These are phyloP conservation scores for Periophthalmus magnuspinnatus DNA, from an alignment of 2,797 vertebrate species.

Conservation along the genomic window DNA sequence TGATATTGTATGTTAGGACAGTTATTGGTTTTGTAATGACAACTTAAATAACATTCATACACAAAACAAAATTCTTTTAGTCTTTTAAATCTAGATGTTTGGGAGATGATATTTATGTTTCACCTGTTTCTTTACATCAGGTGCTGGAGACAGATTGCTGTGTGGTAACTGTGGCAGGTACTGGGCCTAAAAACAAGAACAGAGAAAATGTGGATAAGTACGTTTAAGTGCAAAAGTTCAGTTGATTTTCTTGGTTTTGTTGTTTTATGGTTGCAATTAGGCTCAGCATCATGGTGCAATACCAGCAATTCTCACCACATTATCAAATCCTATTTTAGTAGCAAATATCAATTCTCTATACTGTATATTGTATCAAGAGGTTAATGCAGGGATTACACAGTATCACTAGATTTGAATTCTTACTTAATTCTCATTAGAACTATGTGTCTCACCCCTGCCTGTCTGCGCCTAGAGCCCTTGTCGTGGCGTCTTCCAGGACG, in stretches of 20 bases:
- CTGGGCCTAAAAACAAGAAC: conserved; percentile 63
- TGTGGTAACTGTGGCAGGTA: conserved; percentile 79
- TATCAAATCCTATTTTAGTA: background rate
- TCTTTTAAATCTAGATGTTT: conserved; percentile 69
- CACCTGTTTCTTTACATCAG: conserved; percentile 79
- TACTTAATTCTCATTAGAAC: background rate
- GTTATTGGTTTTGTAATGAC: background rate
- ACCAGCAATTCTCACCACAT: background rate
- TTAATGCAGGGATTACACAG: background rate
- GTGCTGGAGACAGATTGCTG: conserved; percentile 80
- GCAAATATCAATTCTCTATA: background rate
- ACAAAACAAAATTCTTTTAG: background rate
- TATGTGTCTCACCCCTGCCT: conserved; percentile 61
- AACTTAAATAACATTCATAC: background rate
- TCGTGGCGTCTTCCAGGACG: conserved; percentile 71
- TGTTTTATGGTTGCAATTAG: background rate
- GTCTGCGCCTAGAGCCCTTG: conserved; percentile 70
- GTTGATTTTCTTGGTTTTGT: background rate
- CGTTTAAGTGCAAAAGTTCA: no score
- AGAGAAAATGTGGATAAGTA: background rate
- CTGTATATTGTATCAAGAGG: no score
- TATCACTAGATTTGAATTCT: background rate
- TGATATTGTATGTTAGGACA: background rate
- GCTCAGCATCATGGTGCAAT: background rate
- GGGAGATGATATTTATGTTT: conserved; percentile 82